Base-by-base conservation (phyloP, 2,113 vertebrate species). In the Regulus satrapa region DNA sequence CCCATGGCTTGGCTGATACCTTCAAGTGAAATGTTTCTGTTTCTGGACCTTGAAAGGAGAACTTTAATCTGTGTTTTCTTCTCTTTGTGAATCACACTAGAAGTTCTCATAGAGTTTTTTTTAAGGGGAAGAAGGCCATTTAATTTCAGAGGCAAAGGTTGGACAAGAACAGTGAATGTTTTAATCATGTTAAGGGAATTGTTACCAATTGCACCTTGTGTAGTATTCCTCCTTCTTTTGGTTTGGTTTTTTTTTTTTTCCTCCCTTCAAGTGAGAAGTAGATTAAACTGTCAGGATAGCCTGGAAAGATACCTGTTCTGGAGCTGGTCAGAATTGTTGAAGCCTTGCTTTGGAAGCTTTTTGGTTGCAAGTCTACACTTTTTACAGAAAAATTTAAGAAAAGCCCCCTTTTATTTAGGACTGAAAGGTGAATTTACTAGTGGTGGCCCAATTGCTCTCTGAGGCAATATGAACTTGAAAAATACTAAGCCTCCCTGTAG, bases 111-210 rank as follows among this genome's bases (percentile, higher is more conserved):
- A 32, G 34, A 34, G 3, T 3, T 24, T 32, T 38, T 48, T 46
- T 14, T 12, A 1, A 4, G 10, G 9, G 7, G 8, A 15, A 8
- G 23, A 49, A 62, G 5, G n/a, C n/a, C 20, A 26, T 4, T 67
- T 56, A n/a, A 40, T 81, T 85, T 94, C 28, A 48, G 61, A 78
- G 21, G 28, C 51, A 78, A 40, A 67, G 49, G 24, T 36, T 1
- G 5, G 38, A 40, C 24, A 76, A 59, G 51, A 94, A 6, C 45
- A 45, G 12, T 14, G 41, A 56, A 28, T 32, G 31, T 91, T 51
- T 55, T 41, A 31, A n/a, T 78, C n/a, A 2, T 0, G 0, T 89
- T 51, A 23, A 67, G 23, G 20, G 41, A 21, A 12, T 76, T 79
- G 45, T 43, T 86, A 59, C 2, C 29, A 73, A 12, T 43, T 4